phyloP scores from a whole-genome alignment of 2,113 vertebrate genomes.

The Alexandromys fortis region DNA sequence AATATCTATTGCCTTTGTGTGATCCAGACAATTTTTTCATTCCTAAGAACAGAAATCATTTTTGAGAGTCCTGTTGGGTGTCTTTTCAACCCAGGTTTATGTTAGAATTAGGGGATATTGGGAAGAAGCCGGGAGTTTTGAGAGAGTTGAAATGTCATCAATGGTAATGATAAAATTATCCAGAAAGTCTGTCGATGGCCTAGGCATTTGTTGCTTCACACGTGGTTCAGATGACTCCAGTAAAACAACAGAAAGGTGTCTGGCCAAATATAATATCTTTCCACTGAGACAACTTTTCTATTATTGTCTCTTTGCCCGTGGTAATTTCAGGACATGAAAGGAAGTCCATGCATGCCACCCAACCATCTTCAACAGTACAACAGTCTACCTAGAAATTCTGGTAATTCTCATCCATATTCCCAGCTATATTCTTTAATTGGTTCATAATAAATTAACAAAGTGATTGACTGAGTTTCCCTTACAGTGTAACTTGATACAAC shows the following conservation, averaged over 20 bases:
- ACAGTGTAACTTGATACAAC: background rate
- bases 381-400: background rate
- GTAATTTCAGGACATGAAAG: background rate
- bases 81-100: background rate
- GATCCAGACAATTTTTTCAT: background rate
- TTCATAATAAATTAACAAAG: background rate
- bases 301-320: background rate
- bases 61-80: background rate
- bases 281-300: background rate
- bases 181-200: background rate
- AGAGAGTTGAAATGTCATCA: background rate
- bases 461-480: background rate
- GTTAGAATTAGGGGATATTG: background rate
- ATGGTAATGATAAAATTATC: background rate
- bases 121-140: background rate
- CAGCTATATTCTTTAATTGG: background rate
- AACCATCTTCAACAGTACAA: background rate
- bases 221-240: background rate
- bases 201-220: background rate
- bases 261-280: background rate
- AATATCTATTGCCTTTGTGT: background rate
- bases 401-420: no score
- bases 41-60: background rate
- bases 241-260: no score
- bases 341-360: rapidly evolving